Evolutionary conservation across 2,797 vertebrate species (phyloP), one percentile per base, ranked within the genome.

Genomic region (Onychomys arenicola): DNA sequence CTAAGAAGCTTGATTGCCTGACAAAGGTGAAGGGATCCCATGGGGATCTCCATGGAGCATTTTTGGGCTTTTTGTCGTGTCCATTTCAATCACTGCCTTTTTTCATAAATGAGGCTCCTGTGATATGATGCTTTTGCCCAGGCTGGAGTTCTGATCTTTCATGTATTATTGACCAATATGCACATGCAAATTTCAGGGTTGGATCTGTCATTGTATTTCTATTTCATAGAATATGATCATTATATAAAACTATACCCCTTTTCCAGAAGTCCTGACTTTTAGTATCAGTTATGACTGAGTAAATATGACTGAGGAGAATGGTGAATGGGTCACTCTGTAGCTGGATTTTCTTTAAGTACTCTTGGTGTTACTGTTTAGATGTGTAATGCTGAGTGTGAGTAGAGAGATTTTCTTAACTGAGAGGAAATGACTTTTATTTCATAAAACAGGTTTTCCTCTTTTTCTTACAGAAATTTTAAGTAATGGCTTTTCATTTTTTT

Each of bases 51-150:
- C 32, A 3, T 0, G 29, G 37, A 29, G 2, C 0, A 3, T 14
- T 27, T 81, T 75, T 34, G 71, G 5, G n/a, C 4, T 73, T 25
- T 73, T 37, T 9, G 11, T 23, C 8, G 21, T 16, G 34, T 49
- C 46, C 11, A 0, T 0, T 27, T 34, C 3, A 1, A 34, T 29
- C 8, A 3, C 0, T 0, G 2, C 21, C 3, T 40, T 52, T 89
- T 52, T 27, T 16, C 14, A 32, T 34, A 43, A 10, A 0, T 0
- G 3, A 3, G 46, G 17, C 10, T 34, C 12, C 55, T 21, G 14
- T 10, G 0, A 49, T 3, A 16, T 2, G 0, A 27, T 6, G 6
- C 10, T 2, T 23, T 52, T 10, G 16, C 69, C 75, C 49, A 76
- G 5, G 40, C 6, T 5, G 7, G 4, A 4, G 17, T 37, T 32